Evolutionary conservation across 2,888 invertebrate genomes (phyloP).

Genomic region (Amorpha juglandis): DNA sequence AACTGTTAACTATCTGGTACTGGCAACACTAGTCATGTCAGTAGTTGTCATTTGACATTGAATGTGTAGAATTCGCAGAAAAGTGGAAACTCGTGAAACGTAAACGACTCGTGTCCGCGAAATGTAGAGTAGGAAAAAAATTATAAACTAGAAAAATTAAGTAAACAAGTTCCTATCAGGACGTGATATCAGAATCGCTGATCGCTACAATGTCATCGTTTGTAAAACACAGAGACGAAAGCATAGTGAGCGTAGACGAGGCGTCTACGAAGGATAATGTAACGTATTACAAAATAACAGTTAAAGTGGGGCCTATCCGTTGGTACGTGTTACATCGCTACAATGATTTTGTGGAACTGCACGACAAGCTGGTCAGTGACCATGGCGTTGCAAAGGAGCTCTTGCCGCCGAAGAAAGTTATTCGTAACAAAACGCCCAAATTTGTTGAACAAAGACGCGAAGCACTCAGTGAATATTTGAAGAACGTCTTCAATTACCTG

Average conservation of each 20-base stretch:
- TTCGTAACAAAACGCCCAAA: conserved; percentile 94
- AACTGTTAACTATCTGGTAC: too few relatives aligned
- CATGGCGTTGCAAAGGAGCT: conserved; percentile 93
- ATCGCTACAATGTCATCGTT: conserved; percentile 88
- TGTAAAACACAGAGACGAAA: conserved; percentile 87
- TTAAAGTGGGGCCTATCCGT: conserved; percentile 87
- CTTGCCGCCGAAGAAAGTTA: conserved; percentile 96
- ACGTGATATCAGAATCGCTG: not conserved
- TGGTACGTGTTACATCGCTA: conserved; percentile 95
- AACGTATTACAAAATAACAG: conserved; percentile 89
- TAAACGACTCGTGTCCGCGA: not conserved
- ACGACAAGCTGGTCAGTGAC: conserved; percentile 91
- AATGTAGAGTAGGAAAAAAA: conserved; percentile 1
- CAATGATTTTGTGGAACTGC: conserved; percentile 94
- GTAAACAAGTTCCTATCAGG: conserved; percentile 4
- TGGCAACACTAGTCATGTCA: too few relatives aligned
- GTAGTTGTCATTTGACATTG: not conserved
- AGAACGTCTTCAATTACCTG: conserved; percentile 89
- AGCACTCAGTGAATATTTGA: conserved; percentile 92
- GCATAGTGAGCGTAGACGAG: conserved; percentile 87
- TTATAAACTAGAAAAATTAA: not conserved
- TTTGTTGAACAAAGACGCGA: conserved; percentile 93
- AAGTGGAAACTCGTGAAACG: not conserved
- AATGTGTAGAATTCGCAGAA: conserved; percentile 3
- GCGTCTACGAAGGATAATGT: conserved; percentile 86